These are phyloP conservation scores for Diploptera punctata DNA, from an alignment of 2,888 invertebrate genomes.

Conservation along the genomic window DNA sequence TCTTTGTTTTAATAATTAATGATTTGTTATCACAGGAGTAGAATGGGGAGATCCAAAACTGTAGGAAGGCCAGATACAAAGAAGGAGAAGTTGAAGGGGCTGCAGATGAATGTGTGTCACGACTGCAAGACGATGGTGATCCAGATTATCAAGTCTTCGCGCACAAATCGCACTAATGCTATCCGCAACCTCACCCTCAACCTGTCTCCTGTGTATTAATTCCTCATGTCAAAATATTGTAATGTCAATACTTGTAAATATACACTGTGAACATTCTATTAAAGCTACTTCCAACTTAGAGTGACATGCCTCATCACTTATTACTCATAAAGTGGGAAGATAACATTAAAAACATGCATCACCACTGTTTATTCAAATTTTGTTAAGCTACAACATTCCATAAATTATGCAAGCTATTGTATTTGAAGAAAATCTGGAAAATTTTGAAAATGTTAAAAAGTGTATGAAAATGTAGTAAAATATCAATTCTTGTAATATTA, in stretches of 20 bases:
- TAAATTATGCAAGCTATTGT: no score
- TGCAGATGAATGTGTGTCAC: conserved; percentile 90
- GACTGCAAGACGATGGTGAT: conserved; percentile 95
- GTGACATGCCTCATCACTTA: no score
- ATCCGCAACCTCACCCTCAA: conserved; percentile 82
- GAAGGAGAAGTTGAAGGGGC: conserved; percentile 56
- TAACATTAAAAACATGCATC: no score
- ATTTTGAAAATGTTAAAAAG: no score
- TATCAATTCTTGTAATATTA: no score
- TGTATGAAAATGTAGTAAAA: no score
- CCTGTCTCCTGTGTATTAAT: conserved; percentile 76
- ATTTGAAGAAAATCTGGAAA: no score
- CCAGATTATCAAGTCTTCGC: conserved; percentile 90
- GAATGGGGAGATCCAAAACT: conserved; percentile 67
- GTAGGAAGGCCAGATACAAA: conserved; percentile 54
- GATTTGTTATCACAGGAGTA: conserved; percentile 64
- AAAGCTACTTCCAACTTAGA: neutral
- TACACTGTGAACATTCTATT: neutral
- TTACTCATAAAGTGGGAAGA: no score
- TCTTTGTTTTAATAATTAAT: no score
- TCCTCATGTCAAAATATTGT: neutral
- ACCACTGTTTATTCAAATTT: no score
- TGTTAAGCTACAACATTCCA: no score
- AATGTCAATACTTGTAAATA: conserved; percentile 15
- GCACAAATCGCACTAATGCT: conserved; percentile 81